Evolutionary conservation across 2,888 invertebrate species (phyloP).

Genomic region (Erynnis tages): DNA sequence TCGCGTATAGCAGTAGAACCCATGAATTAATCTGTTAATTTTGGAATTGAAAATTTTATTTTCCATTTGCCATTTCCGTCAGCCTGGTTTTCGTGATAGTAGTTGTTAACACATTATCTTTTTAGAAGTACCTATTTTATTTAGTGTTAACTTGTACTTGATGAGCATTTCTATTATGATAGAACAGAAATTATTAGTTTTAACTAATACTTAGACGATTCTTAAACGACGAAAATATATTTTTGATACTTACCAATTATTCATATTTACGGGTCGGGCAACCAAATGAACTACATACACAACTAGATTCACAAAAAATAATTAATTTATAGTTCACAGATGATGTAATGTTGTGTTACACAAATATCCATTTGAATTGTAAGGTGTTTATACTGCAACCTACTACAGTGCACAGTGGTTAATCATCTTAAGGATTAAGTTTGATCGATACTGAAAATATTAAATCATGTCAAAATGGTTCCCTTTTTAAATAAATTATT

Average conservation of each 20-base stretch:
- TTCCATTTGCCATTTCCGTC: constrained; percentile 38
- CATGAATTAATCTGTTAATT: too few species aligned
- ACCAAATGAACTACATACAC: not conserved
- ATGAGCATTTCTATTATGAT: constrained; percentile 43
- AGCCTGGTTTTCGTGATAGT: constrained; percentile 49
- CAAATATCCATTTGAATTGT: constrained; percentile 11
- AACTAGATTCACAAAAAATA: not conserved
- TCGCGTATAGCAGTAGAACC: too few species aligned
- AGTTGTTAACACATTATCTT: constrained; percentile 55
- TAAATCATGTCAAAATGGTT: constrained; percentile 40
- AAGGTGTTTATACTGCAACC: too few species aligned
- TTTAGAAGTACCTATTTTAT: constrained; percentile 58
- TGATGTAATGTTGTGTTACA: not conserved
- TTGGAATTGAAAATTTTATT: not conserved
- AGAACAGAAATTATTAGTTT: constrained; percentile 49
- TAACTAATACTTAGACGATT: constrained; percentile 37
- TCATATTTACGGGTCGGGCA: constrained; percentile 20
- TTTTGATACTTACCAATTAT: constrained; percentile 30
- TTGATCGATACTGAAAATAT: constrained; percentile 3
- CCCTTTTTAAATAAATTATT: constrained; percentile 26
- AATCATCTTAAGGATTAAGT: constrained; percentile 11
- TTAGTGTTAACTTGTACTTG: constrained; percentile 47
- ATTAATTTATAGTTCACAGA: not conserved
- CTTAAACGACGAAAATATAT: constrained; percentile 29
- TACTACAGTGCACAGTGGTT: too few species aligned